phyloP scores from a whole-genome alignment of 2,888 invertebrate species.

The Hemicrepidius hirtus region DNA sequence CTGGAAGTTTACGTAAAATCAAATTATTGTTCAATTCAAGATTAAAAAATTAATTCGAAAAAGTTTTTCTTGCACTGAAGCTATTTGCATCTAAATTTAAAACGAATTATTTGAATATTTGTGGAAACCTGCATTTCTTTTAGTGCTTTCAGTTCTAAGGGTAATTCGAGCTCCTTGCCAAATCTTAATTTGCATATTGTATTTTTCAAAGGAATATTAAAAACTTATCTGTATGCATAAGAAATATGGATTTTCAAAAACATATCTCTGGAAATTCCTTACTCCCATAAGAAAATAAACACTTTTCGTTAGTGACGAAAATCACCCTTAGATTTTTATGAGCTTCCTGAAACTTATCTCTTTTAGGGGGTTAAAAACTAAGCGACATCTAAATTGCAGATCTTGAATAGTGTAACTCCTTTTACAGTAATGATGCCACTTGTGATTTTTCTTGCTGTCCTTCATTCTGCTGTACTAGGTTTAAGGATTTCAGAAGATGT shows the following conservation, averaged over 20 bases:
- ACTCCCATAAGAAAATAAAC: neutral
- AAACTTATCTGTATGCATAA: too few relatives aligned
- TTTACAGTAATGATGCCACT: constrained; percentile 2
- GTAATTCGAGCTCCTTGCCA: neutral
- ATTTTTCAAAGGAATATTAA: neutral
- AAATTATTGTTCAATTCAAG: too few relatives aligned
- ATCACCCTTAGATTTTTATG: constrained; percentile 9
- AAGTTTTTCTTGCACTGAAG: constrained; percentile 5
- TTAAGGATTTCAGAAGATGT: too few relatives aligned
- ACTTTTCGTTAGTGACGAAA: neutral
- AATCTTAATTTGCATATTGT: constrained; percentile 9
- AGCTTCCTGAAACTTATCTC: constrained; percentile 15
- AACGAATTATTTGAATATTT: constrained; percentile 29
- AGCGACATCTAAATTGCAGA: constrained; percentile 12
- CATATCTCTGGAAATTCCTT: too few relatives aligned
- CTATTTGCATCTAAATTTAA: constrained; percentile 27
- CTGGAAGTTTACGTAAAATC: too few relatives aligned
- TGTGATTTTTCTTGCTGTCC: constrained; percentile 2
- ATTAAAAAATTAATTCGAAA: neutral
- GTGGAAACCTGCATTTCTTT: constrained; percentile 28
- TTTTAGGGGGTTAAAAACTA: neutral
- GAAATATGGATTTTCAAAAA: too few relatives aligned
- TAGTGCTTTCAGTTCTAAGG: constrained; percentile 8
- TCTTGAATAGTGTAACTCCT: constrained; percentile 6
- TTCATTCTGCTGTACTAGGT: neutral